Percentiles rank a stretch among this genome's conserved stretches.
Conservation (phyloP, 64 coral and sea anemone species). For the Porites australiensis region DNA sequence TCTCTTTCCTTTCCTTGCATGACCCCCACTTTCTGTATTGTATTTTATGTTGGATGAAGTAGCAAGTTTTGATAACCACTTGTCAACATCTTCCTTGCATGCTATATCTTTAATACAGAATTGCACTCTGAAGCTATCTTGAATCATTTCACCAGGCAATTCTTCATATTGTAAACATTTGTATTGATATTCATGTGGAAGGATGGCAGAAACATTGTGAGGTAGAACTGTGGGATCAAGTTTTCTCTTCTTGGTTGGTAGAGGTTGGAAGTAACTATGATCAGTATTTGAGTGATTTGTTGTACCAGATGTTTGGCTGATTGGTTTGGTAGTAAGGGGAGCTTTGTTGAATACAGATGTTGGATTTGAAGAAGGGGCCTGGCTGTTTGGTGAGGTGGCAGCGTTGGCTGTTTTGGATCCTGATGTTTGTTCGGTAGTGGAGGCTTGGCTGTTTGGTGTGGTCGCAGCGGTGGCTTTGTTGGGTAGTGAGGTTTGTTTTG, state of each 20-base stretch:
- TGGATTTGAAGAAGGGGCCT: not conserved
- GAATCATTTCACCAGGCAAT: not conserved
- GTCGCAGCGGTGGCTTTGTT: no score
- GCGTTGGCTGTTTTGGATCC: not conserved
- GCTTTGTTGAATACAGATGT: no score
- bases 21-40: slow-evolving; percentile 37
- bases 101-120: slow-evolving; percentile 36
- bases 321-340: not conserved
- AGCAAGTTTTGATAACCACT: slow-evolving; percentile 24
- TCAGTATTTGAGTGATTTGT: not conserved
- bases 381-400: not conserved
- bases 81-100: slow-evolving; percentile 35
- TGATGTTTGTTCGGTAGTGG: no score
- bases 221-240: slow-evolving; percentile 39
- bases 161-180: slow-evolving; percentile 61
- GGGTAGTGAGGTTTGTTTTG: no score
- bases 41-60: slow-evolving; percentile 50
- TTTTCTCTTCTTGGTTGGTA: slow-evolving; percentile 37
- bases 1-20: slow-evolving; percentile 13
- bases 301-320: not conserved
- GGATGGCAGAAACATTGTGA: slow-evolving; percentile 19
- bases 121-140: slow-evolving; percentile 42
- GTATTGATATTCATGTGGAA: slow-evolving; percentile 29
- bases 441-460: not conserved
- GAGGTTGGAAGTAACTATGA: not conserved